phyloP scores from a whole-genome alignment of 2,113 vertebrate genomes.

The Gambusia holbrooki region DNA sequence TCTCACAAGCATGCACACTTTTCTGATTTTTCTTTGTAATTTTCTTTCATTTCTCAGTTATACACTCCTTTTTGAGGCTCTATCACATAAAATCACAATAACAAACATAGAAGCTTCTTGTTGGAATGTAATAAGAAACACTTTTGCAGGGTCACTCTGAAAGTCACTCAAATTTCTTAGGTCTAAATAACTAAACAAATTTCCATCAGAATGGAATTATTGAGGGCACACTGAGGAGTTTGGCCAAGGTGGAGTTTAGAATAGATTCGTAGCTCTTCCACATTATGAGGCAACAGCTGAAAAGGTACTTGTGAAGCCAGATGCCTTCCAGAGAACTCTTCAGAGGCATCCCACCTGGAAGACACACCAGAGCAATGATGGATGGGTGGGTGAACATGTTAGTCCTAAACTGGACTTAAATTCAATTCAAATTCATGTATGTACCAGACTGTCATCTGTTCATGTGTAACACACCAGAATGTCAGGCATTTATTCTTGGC shows the following conservation, averaged over 20 bases:
- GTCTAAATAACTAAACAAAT: neutral
- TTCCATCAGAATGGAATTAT: neutral
- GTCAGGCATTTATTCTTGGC: neutral
- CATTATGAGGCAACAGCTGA: neutral
- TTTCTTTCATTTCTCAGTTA: neutral
- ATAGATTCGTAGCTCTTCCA: neutral
- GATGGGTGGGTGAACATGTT: neutral
- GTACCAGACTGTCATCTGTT: neutral
- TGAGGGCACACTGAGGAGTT: neutral
- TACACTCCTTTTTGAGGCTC: neutral
- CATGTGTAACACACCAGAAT: neutral
- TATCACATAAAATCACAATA: neutral
- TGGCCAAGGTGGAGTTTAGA: neutral
- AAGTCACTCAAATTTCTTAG: neutral
- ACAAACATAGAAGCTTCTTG: neutral
- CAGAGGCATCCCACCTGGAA: neutral
- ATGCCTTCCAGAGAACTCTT: neutral
- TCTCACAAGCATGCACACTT: neutral
- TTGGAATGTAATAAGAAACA: neutral
- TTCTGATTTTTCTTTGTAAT: neutral
- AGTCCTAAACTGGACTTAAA: neutral
- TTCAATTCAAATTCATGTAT: neutral
- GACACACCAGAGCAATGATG: neutral
- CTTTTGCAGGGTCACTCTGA: neutral
- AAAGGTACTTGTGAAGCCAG: neutral